Base-by-base conservation (phyloP, 92 coral and sea anemone species). In the Porites lobata region DNA sequence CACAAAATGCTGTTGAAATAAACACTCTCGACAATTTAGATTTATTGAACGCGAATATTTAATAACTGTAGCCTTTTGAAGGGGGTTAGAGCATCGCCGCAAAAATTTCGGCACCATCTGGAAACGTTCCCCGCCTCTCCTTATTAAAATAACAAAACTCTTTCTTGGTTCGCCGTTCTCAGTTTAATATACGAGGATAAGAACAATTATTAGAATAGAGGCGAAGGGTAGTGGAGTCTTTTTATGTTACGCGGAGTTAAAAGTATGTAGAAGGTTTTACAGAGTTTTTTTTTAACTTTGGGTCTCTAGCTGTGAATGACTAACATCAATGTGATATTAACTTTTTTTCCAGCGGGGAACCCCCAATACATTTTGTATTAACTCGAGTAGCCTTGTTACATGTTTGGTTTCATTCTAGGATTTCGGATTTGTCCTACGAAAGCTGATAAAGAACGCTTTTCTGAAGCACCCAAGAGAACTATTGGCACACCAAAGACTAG, bases 141-240 rank as follows among this genome's bases (percentile, higher is more conserved):
- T 90, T 85, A 90, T 93, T 90, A 86, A 86, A 90, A 86, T 53
- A 56, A 82, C 90, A 92, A 92, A 90, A 88, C 90, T 87, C 22
- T 24, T 76, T 89, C 93, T 89, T 82, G 72, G 38, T 75, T 72
- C 63, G 61, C 72, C 69, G 76, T 77, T 85, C 61, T 66, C 65
- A 71, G 78, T 72, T 83, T 77, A 77, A 85, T 85, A 77, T 85
- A 77, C 84, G 17, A 32, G 59, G 76, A 85, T 64, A 74, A 78
- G 67, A 68, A 59, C 73, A 85, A 65, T 85, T 38, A 38, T 38
- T 76, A 38, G 47, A 77, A 53, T 24, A 85, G 68, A 11, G 70
- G 51, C 20, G 58, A 77, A 26, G 77, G 18, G 80, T 15, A 75
- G 62, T 63, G 80, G 72, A 51, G 14, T 53, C 85, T 8, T 50